Evolutionary conservation across 2,113 vertebrate species (phyloP).

Genomic region (Uria lomvia): DNA sequence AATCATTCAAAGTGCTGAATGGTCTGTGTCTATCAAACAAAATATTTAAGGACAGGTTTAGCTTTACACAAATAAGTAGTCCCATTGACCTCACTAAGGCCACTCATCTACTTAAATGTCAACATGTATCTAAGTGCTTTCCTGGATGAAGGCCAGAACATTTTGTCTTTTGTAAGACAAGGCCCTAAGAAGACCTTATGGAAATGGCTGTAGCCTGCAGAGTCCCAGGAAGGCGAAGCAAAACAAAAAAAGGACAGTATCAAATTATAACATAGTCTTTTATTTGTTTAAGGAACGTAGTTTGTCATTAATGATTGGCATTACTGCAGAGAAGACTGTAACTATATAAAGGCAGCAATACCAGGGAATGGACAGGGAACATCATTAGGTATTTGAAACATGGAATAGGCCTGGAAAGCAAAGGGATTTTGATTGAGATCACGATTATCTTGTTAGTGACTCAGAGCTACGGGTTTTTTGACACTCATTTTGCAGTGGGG

Average conservation of each 20-base stretch:
- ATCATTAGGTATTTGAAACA: background rate
- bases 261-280: background rate
- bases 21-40: background rate
- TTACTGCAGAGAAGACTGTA: background rate
- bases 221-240: background rate
- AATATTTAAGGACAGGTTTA: constrained; percentile 42
- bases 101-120: constrained; percentile 61
- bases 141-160: constrained; percentile 57
- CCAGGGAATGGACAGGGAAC: background rate
- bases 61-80: constrained; percentile 38
- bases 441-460: background rate
- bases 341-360: background rate
- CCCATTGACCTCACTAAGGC: constrained; percentile 50
- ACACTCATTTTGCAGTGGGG: background rate
- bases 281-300: background rate
- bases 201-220: background rate
- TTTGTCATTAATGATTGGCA: background rate
- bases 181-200: constrained; percentile 28
- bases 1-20: background rate
- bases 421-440: background rate
- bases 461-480: background rate
- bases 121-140: constrained; percentile 66
- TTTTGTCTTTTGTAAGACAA: constrained; percentile 21
- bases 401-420: background rate
- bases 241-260: background rate